Base-by-base conservation (phyloP, 2,888 invertebrate genomes). In the Drepanosiphum platanoidis region DNA sequence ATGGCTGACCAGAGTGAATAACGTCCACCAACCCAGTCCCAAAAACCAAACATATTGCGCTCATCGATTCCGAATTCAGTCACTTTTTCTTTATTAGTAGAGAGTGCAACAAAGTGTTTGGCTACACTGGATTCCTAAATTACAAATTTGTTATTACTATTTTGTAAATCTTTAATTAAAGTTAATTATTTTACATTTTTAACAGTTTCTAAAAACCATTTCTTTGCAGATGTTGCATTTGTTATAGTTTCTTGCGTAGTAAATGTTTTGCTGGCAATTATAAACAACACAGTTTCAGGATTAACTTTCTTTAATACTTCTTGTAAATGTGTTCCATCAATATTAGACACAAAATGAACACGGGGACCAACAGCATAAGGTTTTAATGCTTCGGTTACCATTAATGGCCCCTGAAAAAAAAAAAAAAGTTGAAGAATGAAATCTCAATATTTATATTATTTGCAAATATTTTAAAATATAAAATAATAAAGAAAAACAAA, bases 21-120 rank as follows among this genome's bases (percentile, higher is more conserved):
- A 89, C 99, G 94, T 88, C 99, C 99, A 58, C 99, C 99, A 71
- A 99, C 99, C 98, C 99, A 99, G 91, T 99, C 99, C 99, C 99
- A 99, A 91, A 99, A 99, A 34, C 95, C 98, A 91, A 99, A 99
- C 98, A 99, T 99, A 90, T 99, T 99, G 88, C 94, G 94, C 87
- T 96, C 93, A 90, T 98, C 96, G 88, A 99, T 99, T 27, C 99
- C 99, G 91, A 99, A 99, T 58, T 95, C 97, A 34, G 94, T 95
- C n/a, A 98, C 99, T 90, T 98, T 97, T 87, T 94, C 92, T 34
- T 92, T 94, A 90, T 99, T 99, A 0, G 99, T 99, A 5, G 99
- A 99, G 22, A 99, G 90, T 15, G 99, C 99, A 4, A 99, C 98
- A 90, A 99, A 99, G 90, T 99, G 99, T 89, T 96, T 97, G 27